These are phyloP conservation scores for Zaprionus capensis DNA, from an alignment of 1,140 invertebrate genomes.

Conservation along the genomic window DNA sequence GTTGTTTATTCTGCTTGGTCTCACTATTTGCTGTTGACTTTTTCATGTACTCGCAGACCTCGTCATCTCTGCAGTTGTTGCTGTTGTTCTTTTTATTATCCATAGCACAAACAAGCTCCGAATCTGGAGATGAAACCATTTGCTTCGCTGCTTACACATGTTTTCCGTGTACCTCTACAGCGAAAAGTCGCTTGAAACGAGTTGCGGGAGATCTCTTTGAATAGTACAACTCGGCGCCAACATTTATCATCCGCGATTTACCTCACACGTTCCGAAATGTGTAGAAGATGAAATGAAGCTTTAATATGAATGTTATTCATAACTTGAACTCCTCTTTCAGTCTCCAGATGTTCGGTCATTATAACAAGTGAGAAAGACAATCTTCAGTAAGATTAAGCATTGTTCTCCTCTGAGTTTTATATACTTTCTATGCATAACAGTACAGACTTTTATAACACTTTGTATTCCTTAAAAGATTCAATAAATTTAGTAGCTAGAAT, in stretches of 20 bases:
- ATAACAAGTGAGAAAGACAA: too few species aligned
- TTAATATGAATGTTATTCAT: background rate
- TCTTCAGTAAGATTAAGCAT: too few species aligned
- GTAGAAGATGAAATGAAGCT: background rate
- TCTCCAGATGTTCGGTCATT: background rate
- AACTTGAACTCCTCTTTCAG: background rate
- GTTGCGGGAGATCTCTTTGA: background rate
- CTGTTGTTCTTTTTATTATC: conserved; percentile 51
- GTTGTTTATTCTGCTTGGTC: conserved; percentile 41
- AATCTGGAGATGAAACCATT: conserved; percentile 59
- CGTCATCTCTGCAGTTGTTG: conserved; percentile 43
- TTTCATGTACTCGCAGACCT: conserved; percentile 66
- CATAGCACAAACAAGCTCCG: conserved; percentile 68
- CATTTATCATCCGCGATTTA: conserved; percentile 70
- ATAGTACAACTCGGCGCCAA: conserved; percentile 35
- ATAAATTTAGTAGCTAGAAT: too few species aligned
- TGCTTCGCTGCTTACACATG: conserved; percentile 67
- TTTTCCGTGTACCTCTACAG: conserved; percentile 33
- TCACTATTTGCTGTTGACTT: conserved; percentile 77
- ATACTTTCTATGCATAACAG: too few species aligned
- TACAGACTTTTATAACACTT: too few species aligned
- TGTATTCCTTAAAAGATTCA: too few species aligned
- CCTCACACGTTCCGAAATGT: conserved; percentile 33
- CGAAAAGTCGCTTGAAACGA: background rate
- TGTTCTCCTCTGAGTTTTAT: too few species aligned